Evolutionary conservation across 2,797 vertebrate genomes (phyloP).

Genomic region (Limnodromus scolopaceus): DNA sequence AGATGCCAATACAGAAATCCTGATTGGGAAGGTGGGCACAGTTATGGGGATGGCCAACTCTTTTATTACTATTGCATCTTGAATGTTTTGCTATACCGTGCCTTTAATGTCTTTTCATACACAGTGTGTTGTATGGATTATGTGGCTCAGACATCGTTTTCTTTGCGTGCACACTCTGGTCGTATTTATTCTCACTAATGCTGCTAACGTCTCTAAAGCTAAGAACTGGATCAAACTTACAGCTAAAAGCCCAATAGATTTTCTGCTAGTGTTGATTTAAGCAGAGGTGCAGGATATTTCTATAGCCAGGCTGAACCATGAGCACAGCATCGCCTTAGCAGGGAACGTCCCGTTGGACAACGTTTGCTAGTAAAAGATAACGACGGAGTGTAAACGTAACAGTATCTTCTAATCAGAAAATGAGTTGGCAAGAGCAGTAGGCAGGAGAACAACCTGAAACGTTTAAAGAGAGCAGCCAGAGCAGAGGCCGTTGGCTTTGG

Average conservation of each 20-base stretch:
- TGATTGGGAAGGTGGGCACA: not conserved
- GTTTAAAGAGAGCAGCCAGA: not conserved
- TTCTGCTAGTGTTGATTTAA: not conserved
- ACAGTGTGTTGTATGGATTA: not conserved
- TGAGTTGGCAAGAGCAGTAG: not conserved
- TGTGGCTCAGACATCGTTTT: fast-evolving
- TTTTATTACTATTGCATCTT: not conserved
- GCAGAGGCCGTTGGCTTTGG: not conserved
- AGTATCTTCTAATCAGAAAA: not conserved
- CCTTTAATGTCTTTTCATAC: not conserved
- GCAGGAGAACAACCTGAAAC: not conserved
- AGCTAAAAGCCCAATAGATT: not conserved
- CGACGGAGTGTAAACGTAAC: not conserved
- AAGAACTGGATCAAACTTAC: not conserved
- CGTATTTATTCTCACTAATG: not conserved
- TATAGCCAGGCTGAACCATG: not conserved
- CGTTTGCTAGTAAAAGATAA: not conserved
- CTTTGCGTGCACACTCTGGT: not conserved
- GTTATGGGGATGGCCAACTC: not conserved
- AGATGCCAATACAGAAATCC: not conserved
- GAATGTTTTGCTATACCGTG: not conserved
- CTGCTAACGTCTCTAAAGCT: not conserved
- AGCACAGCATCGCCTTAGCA: not conserved
- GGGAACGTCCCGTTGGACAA: not conserved
- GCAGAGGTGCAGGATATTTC: not conserved